phyloP scores from a whole-genome alignment of 1,140 invertebrate species.

The Drosophila navojoa region DNA sequence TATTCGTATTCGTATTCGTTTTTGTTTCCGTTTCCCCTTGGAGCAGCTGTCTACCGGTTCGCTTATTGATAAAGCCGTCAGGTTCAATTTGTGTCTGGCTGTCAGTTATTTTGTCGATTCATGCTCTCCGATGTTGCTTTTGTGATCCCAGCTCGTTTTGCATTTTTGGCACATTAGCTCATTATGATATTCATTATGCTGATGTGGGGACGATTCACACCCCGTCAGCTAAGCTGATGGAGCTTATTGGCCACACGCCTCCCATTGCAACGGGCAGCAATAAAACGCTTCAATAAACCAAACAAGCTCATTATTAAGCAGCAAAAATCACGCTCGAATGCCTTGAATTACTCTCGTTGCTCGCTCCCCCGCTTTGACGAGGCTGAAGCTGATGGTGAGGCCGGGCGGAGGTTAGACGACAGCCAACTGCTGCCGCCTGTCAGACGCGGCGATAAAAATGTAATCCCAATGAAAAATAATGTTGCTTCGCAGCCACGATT shows the following conservation, averaged over 20 bases:
- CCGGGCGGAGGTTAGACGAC: slow-evolving; percentile 39
- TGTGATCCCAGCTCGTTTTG: slow-evolving; percentile 43
- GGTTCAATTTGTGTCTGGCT: slow-evolving; percentile 66
- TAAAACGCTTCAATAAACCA: slow-evolving; percentile 76
- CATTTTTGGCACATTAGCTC: slow-evolving; percentile 42
- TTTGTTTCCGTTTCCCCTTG: slow-evolving; percentile 7
- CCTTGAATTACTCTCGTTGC: slow-evolving; percentile 6
- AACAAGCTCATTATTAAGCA: slow-evolving; percentile 80
- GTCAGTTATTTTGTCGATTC: slow-evolving; percentile 59
- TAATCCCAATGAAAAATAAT: slow-evolving; percentile 83
- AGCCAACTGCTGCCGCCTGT: slow-evolving; percentile 76
- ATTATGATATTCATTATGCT: slow-evolving; percentile 42
- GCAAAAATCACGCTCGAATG: slow-evolving; percentile 82
- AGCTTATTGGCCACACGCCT: slow-evolving; percentile 60
- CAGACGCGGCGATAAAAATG: slow-evolving; percentile 81
- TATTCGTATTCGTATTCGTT: neutral
- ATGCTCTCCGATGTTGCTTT: slow-evolving; percentile 39
- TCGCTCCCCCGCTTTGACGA: neutral
- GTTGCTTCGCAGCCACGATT: slow-evolving; percentile 68
- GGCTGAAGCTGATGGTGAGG: too few species aligned
- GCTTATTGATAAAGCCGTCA: slow-evolving; percentile 49
- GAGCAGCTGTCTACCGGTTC: neutral
- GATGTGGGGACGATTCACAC: slow-evolving; percentile 43
- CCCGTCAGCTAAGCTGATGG: slow-evolving; percentile 25
- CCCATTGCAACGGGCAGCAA: slow-evolving; percentile 59